A percentile compares a stretch with the other conserved stretches of the same genome.
Evolutionary conservation across 2,888 invertebrate species (phyloP).

Genomic region (Stenodema calcarata): DNA sequence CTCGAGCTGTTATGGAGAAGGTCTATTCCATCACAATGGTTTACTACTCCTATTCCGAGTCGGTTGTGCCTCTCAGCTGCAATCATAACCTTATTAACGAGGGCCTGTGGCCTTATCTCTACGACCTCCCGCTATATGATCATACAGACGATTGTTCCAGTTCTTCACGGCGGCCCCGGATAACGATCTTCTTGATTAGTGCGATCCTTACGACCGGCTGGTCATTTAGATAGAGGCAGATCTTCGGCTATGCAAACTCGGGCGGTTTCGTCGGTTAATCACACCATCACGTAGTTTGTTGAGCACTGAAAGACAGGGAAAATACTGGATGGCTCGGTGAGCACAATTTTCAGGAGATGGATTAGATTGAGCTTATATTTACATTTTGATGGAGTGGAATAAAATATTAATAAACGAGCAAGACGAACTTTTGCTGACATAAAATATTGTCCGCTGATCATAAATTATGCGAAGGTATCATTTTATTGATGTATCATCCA

Average conservation of each 20-base stretch:
- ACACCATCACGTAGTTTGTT: not conserved
- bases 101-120: not conserved
- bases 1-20: not conserved
- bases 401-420: not conserved
- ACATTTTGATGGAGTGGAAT: not conserved
- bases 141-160: constrained; percentile 4
- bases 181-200: constrained; percentile 13
- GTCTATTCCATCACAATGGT: not conserved
- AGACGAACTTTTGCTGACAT: not conserved
- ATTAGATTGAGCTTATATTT: not conserved
- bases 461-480: too few relatives aligned
- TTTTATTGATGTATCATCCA: too few relatives aligned
- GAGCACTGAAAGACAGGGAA: not conserved
- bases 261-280: not conserved
- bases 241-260: not conserved
- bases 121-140: not conserved
- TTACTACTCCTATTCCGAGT: not conserved
- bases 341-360: not conserved
- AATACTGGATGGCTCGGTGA: not conserved
- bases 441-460: not conserved
- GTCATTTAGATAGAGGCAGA: not conserved
- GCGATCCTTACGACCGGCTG: not conserved
- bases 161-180: not conserved
- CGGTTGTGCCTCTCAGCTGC: not conserved
- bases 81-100: constrained; percentile 20